A percentile compares a stretch with the other conserved stretches of the same genome.
Conservation (phyloP, 2,113 vertebrate species). For the Cromileptes altivelis region DNA sequence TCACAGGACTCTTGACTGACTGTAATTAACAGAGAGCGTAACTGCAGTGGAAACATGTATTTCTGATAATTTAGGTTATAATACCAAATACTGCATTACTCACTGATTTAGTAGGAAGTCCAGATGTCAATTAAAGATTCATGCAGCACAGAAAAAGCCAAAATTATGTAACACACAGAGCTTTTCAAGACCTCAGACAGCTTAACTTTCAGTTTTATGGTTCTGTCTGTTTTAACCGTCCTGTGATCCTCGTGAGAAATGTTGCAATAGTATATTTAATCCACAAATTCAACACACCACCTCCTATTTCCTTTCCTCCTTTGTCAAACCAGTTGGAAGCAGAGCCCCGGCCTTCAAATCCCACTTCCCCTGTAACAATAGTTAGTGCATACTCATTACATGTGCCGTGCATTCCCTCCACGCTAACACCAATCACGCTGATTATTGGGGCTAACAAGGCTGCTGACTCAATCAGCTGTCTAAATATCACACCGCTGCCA, state of each 20-base stretch:
- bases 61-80: conserved; percentile 10
- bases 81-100: neutral
- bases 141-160: neutral
- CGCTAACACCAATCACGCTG: conserved; percentile 71
- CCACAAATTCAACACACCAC: conserved; percentile 32
- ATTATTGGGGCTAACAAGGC: conserved; percentile 63
- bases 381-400: conserved; percentile 38
- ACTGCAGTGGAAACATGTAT: neutral
- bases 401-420: conserved; percentile 44
- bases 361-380: conserved; percentile 51
- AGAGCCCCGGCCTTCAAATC: conserved; percentile 27
- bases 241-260: neutral
- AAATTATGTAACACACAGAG: neutral
- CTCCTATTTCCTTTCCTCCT: conserved; percentile 55
- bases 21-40: conserved; percentile 10
- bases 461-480: conserved; percentile 78
- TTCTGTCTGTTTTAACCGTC: conserved; percentile 17
- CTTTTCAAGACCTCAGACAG: neutral
- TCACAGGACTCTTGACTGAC: neutral
- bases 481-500: conserved; percentile 74
- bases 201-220: neutral
- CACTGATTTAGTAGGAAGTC: neutral
- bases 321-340: conserved; percentile 53
- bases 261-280: conserved; percentile 15
- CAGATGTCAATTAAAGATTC: conserved; percentile 13